A percentile compares a stretch with the other conserved stretches of the same genome.
Conservation (phyloP, 2,113 vertebrate genomes). For the Oryzias melastigma region DNA sequence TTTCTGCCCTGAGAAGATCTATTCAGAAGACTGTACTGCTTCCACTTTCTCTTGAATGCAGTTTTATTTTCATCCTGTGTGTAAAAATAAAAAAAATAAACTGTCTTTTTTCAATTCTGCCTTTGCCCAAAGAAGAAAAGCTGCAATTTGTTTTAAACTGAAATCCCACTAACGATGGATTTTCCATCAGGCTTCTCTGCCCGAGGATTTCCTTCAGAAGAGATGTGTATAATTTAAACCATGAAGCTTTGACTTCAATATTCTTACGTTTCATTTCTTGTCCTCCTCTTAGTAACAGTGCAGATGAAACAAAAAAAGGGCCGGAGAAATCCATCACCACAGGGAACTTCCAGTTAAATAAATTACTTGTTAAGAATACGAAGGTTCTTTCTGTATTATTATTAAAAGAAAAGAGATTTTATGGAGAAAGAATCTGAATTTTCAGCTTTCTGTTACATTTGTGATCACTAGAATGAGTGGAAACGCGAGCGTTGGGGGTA, state of each 20-base stretch:
- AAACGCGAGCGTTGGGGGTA: slow-evolving; percentile 18
- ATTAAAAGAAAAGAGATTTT: too few relatives aligned
- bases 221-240: slow-evolving; percentile 10
- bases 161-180: slow-evolving; percentile 2
- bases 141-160: not conserved
- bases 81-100: not conserved
- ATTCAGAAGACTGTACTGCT: not conserved
- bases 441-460: too few relatives aligned
- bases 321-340: slow-evolving; percentile 4
- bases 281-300: slow-evolving; percentile 3
- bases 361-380: too few relatives aligned
- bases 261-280: slow-evolving; percentile 25
- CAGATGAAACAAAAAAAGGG: slow-evolving; percentile 27
- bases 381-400: too few relatives aligned
- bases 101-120: not conserved
- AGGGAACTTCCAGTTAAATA: not conserved
- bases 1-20: not conserved
- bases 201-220: slow-evolving; percentile 12
- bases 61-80: not conserved
- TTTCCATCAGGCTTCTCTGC: slow-evolving; percentile 19
- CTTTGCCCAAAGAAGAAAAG: not conserved
- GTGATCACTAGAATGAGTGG: not conserved
- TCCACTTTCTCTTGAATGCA: not conserved
- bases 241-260: slow-evolving; percentile 8
- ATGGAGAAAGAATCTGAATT: too few relatives aligned